Conservation (phyloP, 2,113 vertebrate species). For the Ctenodactylus gundi region DNA sequence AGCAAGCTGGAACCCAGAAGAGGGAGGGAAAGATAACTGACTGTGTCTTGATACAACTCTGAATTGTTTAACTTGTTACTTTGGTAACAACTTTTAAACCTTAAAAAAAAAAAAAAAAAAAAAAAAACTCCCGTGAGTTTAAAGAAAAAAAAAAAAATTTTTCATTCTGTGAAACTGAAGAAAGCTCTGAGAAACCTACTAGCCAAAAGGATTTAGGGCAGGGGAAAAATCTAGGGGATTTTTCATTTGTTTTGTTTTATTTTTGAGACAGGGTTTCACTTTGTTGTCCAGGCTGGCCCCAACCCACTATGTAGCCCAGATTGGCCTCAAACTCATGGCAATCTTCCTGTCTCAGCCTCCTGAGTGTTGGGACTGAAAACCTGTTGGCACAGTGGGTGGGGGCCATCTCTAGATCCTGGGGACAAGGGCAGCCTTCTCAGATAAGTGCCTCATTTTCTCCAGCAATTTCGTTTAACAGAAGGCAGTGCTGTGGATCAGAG, state of each 20-base stretch:
- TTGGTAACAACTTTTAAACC: not conserved
- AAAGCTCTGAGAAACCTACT: not conserved
- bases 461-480: not conserved
- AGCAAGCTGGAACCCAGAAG: not conserved
- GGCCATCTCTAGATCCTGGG: not conserved
- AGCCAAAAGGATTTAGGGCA: not conserved
- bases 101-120: conserved; percentile 20
- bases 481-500: not conserved
- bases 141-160: not conserved
- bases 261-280: too few relatives aligned
- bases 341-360: too few relatives aligned
- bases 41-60: not conserved
- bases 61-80: conserved; percentile 13
- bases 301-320: too few relatives aligned
- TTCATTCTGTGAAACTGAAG: not conserved
- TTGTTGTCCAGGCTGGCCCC: too few relatives aligned
- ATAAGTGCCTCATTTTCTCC: not conserved
- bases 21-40: not conserved
- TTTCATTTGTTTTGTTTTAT: too few relatives aligned
- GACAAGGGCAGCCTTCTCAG: not conserved
- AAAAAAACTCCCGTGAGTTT: conserved; percentile 1
- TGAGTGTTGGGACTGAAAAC: too few relatives aligned
- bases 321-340: too few relatives aligned
- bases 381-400: too few relatives aligned
- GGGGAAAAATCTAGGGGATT: too few relatives aligned